A percentile compares a stretch with the other conserved stretches of the same genome.
Conservation (phyloP, 2,888 invertebrate species). For the Sminthurinus aureus region DNA sequence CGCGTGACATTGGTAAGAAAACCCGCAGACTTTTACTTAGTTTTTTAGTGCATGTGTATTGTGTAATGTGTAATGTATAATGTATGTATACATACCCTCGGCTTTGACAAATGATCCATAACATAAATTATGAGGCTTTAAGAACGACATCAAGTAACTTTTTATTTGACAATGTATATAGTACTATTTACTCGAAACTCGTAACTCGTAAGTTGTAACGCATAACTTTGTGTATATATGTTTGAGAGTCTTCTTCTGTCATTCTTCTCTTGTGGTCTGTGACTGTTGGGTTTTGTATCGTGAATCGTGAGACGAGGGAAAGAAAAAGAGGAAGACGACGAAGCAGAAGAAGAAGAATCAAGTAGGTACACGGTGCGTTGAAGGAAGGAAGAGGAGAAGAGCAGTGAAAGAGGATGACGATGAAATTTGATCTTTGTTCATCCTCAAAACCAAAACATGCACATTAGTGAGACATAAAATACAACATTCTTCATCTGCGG, state of each 20-base stretch:
- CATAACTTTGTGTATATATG: not conserved
- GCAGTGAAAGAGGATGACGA: slow-evolving; percentile 35
- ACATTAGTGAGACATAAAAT: slow-evolving; percentile 32
- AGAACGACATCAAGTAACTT: slow-evolving; percentile 3
- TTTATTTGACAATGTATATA: not conserved
- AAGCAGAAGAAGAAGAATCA: slow-evolving; percentile 4
- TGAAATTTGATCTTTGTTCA: slow-evolving; percentile 34
- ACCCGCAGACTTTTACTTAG: too few relatives aligned
- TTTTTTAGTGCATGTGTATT: not conserved
- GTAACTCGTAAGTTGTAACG: not conserved
- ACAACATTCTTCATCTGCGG: slow-evolving; percentile 39
- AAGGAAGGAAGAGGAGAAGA: slow-evolving; percentile 20
- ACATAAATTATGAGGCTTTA: slow-evolving; percentile 17
- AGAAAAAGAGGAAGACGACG: not conserved
- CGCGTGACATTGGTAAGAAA: too few relatives aligned
- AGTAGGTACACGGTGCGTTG: not conserved
- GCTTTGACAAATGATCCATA: slow-evolving; percentile 13
- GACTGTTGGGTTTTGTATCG: not conserved
- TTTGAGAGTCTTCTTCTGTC: not conserved
- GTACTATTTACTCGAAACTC: not conserved
- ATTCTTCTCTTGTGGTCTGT: not conserved
- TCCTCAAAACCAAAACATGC: slow-evolving; percentile 35
- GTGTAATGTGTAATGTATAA: not conserved
- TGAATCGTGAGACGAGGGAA: not conserved
- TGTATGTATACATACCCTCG: not conserved